Base-by-base conservation (phyloP, 2,113 vertebrate species). In the Callospermophilus lateralis region DNA sequence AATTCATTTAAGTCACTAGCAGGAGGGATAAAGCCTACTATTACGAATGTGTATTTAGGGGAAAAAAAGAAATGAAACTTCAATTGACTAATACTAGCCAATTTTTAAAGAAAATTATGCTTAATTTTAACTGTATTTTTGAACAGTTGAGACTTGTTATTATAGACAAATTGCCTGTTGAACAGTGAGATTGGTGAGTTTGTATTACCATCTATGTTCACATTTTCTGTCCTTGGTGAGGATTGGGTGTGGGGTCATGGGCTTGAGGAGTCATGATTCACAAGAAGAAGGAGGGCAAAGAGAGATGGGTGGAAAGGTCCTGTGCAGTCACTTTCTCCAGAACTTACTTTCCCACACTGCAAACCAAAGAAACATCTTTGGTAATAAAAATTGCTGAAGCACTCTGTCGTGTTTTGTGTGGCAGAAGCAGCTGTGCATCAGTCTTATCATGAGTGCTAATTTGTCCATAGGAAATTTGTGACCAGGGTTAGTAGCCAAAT, bases 1-100 rank as follows among this genome's bases (percentile, higher is more conserved):
- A 96, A 96, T 98, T 97, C 93, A 98, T 98, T 98, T 98, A 98
- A 98, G 98, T 95, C 84, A 95, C 96, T 96, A 97, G 97, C 96
- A 97, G 97, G 78, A 97, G 88, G 87, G 88, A 1, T 61, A 81
- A 12, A 37, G 13, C 2, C 93, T 77, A 73, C 96, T 84, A 94
- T 87, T 95, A 93, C 95, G 89, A 96, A 1, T 2, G 0, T 39
- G 11, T 0, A 0, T 0, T 97, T 81, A 61, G 58, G 80, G 48
- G 5, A 48, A 48, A 90, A 87, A 94, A 80, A 37, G n/a, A 53
- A 90, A 78, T 34, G 24, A 13, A 81, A 74, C 30, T 79, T 76
- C 19, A 45, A 3, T n/a, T 26, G 45, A 45, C 28, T 42, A 20
- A 48, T 74, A 30, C 10, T 67, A 84, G 53, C 10, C 34, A 61